Evolutionary conservation across 2,113 vertebrate genomes (phyloP).

Genomic region (Tragelaphus buxtoni): DNA sequence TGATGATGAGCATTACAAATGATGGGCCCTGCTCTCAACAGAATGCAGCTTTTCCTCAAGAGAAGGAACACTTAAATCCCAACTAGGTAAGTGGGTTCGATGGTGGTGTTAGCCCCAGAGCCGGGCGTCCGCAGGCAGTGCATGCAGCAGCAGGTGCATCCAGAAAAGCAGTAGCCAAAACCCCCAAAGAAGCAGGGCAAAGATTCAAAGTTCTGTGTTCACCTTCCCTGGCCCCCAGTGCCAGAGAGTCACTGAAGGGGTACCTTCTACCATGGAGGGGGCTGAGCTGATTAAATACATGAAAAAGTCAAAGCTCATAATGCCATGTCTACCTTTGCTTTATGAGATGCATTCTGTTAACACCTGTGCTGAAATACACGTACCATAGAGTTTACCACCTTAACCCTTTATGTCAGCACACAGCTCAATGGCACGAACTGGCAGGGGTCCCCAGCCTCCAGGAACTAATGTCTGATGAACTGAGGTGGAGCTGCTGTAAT

Average conservation of each 20-base stretch:
- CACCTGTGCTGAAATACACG: rapidly evolving
- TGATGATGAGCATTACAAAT: background rate
- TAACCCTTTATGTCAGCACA: rapidly evolving
- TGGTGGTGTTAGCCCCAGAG: background rate
- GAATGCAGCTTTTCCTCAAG: background rate
- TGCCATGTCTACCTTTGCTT: rapidly evolving
- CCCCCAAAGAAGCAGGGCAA: background rate
- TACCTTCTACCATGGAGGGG: rapidly evolving
- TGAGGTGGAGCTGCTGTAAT: background rate
- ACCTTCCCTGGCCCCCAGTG: rapidly evolving
- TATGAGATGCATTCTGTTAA: rapidly evolving
- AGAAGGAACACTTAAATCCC: background rate
- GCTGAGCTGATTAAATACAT: background rate
- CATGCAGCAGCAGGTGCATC: rapidly evolving
- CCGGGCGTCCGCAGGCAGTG: rapidly evolving
- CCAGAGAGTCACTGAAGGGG: background rate
- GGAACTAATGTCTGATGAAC: background rate
- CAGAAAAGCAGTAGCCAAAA: rapidly evolving
- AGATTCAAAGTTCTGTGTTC: rapidly evolving
- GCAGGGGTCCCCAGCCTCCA: background rate
- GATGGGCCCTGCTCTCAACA: background rate
- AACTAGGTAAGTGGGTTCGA: background rate
- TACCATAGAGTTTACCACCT: rapidly evolving
- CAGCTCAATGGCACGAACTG: rapidly evolving
- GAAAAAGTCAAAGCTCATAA: background rate